Base-by-base conservation (phyloP, 2,113 vertebrate genomes). In the Stigmatopora nigra region DNA sequence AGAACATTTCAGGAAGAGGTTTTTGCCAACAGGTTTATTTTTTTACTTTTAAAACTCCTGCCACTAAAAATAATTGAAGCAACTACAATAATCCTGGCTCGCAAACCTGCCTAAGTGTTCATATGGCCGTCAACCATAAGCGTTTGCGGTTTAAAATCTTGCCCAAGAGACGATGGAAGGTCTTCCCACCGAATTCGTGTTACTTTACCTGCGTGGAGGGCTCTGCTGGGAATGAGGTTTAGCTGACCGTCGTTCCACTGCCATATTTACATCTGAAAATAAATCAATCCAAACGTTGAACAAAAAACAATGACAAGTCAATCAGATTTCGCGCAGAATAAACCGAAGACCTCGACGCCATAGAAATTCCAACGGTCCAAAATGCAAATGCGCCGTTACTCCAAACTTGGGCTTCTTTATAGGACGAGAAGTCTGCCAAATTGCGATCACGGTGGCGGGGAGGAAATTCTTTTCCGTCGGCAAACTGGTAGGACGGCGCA, bases 221-320 rank as follows among this genome's bases (percentile, higher is more conserved):
- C 96, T 98, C 93, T 91, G 94, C 93, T 94, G 94, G 92, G 94
- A 86, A 89, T 93, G 92, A 93, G 92, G 90, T 93, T 96, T 96
- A 96, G 91, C 91, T 92, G 94, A 94, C 91, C 95, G 97, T 95
- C 96, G 92, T 91, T 98, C 96, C 92, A 92, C 92, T 92, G 97
- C 95, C 95, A 97, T 98, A 93, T 98, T 99, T 95, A 98, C 93
- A 97, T 98, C 97, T 99, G 96, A 94, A 99, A 99, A 96, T 94
- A 97, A 97, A 99, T 94, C 93, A 98, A 97, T 95, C 96, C 95
- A 95, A 93, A 94, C 92, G 92, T 97, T 98, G 93, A 99, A 96
- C 86, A 91, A 71, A 91, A 71, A 84, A 88, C 84, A 91, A 76
- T 83, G 72, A 83, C 78, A 84, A 65, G 69, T 71, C 72, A 78